phyloP scores from a whole-genome alignment of 2,888 invertebrate genomes.

The Sarcophaga rosellei region DNA sequence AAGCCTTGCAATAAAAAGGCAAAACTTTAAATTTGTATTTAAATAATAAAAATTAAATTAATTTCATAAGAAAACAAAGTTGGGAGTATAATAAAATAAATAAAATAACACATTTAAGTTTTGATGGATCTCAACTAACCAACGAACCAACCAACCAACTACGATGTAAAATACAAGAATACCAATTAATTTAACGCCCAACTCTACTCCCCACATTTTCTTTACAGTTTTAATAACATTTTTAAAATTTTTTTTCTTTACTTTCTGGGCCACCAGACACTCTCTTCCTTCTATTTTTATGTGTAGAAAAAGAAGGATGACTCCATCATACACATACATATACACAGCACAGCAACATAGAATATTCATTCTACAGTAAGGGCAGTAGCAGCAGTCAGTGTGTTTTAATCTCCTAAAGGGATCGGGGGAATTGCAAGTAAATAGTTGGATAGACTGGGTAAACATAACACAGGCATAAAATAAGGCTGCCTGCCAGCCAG shows the following conservation, averaged over 20 bases:
- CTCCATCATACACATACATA: not conserved
- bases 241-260: slow-evolving; percentile 44
- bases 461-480: not conserved
- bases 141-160: slow-evolving; percentile 19
- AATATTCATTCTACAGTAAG: slow-evolving; percentile 24
- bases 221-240: slow-evolving; percentile 55
- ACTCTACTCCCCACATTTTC: slow-evolving; percentile 34
- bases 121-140: slow-evolving; percentile 22
- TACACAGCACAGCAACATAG: not conserved
- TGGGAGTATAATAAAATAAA: not conserved
- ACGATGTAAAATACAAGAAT: slow-evolving; percentile 53
- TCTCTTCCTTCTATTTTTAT: slow-evolving; percentile 52
- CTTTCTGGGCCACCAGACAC: slow-evolving; percentile 35
- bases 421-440: slow-evolving; percentile 39
- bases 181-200: slow-evolving; percentile 64
- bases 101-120: slow-evolving; percentile 46
- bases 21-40: not conserved
- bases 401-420: slow-evolving; percentile 65
- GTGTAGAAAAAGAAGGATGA: slow-evolving; percentile 12
- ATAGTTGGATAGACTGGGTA: not conserved
- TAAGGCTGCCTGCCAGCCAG: not conserved
- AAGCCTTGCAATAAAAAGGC: not conserved
- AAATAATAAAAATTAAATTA: slow-evolving; percentile 53
- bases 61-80: slow-evolving; percentile 48
- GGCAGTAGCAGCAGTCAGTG: slow-evolving; percentile 10